Base-by-base conservation (phyloP, 2,888 invertebrate genomes). In the Drosophila stalkeri region DNA sequence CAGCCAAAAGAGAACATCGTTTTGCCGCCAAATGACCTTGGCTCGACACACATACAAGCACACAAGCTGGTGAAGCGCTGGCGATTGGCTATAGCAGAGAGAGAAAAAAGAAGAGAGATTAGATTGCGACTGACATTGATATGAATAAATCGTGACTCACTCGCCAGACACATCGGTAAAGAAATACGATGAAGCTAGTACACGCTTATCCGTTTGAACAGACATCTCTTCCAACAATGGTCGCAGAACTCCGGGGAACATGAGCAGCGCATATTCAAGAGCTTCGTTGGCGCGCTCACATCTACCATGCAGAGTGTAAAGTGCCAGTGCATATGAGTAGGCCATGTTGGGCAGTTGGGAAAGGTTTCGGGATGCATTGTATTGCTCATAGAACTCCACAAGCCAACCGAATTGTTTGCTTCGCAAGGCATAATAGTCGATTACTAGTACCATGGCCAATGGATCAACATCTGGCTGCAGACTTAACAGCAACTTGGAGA, bases 331-430 rank as follows among this genome's bases (percentile, higher is more conserved):
- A 70, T 96, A 93, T 2, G 97, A 97, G 92, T 96, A 97, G 0
- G 96, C 96, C 94, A 97, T 96, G 92, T 98, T 98, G n/a, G 98
- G 98, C 69, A 98, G 93, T 91, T 97, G 96, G 46, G 95, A 94
- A 51, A 97, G 93, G 93, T 97, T 97, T 81, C 96, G 95, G 56
- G 94, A 92, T 7, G 84, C 90, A 81, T 96, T 95, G 94, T 95
- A 95, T 75, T 94, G 94, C 49, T 94, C 93, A 68, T 93, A 94
- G 70, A 94, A 94, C 89, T 95, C 92, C 90, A 94, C 93, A 16
- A 97, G 93, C 96, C 97, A 98, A 20, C 94, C 93, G 89, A 95
- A 96, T 93, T 97, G 96, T 66, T 94, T 94, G 56, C 96, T 95
- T 73, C 96, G 94, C 54, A 98, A 90, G 1, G 98, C 97, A 91